Percentiles rank a stretch among this genome's conserved stretches.
Evolutionary conservation across 2,888 invertebrate genomes (phyloP).

Genomic region (Agrotis clavis): DNA sequence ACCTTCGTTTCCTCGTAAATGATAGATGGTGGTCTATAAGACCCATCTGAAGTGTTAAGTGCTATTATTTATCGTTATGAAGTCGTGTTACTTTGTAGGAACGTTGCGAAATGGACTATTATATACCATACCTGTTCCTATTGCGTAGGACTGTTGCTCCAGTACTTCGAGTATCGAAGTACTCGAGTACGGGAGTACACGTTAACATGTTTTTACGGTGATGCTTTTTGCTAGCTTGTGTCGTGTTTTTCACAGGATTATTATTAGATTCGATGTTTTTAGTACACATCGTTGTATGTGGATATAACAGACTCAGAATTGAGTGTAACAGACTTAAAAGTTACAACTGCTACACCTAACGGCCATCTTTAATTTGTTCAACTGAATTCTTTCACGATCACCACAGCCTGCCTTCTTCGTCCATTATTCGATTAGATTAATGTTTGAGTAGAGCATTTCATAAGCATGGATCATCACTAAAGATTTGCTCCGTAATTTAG

Average conservation of each 20-base stretch:
- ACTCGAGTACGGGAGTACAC: background rate
- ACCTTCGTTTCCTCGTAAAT: slow-evolving; percentile 51
- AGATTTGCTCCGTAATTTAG: background rate
- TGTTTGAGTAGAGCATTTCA: background rate
- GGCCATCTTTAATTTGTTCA: too few relatives aligned
- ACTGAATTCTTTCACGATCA: too few relatives aligned
- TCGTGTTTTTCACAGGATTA: background rate
- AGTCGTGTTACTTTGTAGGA: slow-evolving; percentile 42
- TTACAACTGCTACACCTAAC: background rate
- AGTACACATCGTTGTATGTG: background rate
- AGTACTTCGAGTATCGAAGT: slow-evolving; percentile 23
- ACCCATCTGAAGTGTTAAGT: slow-evolving; percentile 37
- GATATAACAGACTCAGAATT: background rate
- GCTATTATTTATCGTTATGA: slow-evolving; percentile 57
- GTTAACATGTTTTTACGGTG: slow-evolving; percentile 11
- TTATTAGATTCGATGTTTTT: background rate
- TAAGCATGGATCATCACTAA: slow-evolving; percentile 21
- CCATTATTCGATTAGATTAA: background rate
- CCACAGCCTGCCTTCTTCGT: too few relatives aligned
- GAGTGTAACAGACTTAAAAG: background rate
- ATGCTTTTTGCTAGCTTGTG: slow-evolving; percentile 12
- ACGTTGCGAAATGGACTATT: slow-evolving; percentile 47
- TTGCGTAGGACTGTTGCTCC: slow-evolving; percentile 37
- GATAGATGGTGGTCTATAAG: slow-evolving; percentile 28
- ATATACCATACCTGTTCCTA: slow-evolving; percentile 31